Conservation (phyloP, 2,888 invertebrate genomes). For the Epirrhoe tristata region DNA sequence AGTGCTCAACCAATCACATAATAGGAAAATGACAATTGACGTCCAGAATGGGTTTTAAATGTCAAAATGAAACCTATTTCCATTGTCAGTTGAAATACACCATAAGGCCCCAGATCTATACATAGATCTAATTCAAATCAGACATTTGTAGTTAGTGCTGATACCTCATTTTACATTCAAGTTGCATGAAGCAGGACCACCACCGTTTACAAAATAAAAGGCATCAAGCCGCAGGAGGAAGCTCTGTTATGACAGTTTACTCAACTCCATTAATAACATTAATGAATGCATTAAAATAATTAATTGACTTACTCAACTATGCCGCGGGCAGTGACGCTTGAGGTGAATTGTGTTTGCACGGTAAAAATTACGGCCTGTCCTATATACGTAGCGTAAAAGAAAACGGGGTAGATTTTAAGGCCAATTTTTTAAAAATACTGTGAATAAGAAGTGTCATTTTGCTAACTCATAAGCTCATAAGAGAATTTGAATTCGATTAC, state of each 20-base stretch:
- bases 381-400: constrained; percentile 10
- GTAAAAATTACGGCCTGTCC: constrained; percentile 29
- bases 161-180: not conserved
- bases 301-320: constrained; percentile 74
- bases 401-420: not conserved
- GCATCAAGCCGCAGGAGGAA: not conserved
- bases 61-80: too few species aligned
- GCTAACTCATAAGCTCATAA: too few species aligned
- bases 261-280: constrained; percentile 77
- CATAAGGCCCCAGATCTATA: too few species aligned
- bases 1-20: too few species aligned
- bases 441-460: too few species aligned
- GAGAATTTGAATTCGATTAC: too few species aligned
- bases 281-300: constrained; percentile 77
- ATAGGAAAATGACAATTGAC: too few species aligned
- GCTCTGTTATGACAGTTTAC: constrained; percentile 57
- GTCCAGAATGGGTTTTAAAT: too few species aligned
- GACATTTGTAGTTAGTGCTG: too few species aligned
- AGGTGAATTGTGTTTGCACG: constrained; percentile 33
- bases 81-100: too few species aligned
- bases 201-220: not conserved
- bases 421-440: not conserved
- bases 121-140: too few species aligned
- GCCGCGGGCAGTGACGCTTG: constrained; percentile 56
- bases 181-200: not conserved